Evolutionary conservation across 2,797 vertebrate genomes (phyloP), one percentile per base, ranked within the genome.

Genomic region (Xyrichtys novacula): DNA sequence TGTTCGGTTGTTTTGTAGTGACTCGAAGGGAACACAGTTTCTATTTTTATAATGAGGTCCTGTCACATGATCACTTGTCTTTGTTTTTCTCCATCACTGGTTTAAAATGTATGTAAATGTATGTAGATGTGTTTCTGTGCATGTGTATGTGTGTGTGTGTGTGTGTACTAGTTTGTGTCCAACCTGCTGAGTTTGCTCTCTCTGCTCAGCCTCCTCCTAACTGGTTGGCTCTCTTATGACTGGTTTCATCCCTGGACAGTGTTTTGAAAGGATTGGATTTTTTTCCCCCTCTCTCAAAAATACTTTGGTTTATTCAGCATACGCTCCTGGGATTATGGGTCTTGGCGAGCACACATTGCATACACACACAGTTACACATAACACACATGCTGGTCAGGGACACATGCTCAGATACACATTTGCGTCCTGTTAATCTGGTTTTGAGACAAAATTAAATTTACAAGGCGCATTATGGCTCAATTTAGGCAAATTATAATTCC

Each of bases 361-460:
- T 63, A 63, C 61, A 80, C 69, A 70, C 56, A 71, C 23, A 73
- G 23, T 53, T 38, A 60, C 52, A 61, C 44, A 78, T 57, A 73
- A 54, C 58, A 48, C 65, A 57, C 22, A 32, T 48, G 44, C 48
- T 65, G 49, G 9, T 16, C 8, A 19, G 31, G 14, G 20, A 55
- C 52, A 43, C 49, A 54, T 48, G 46, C 65, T 50, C 65, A 65
- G 39, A 63, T 42, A 76, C 56, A 81, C 65, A 74, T 71, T 71
- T 62, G 73, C 76, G 49, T 76, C 61, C 73, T 78, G 69, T 89
- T 71, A 87, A 82, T 74, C 29, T 74, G 86, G 71, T 84, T 90
- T 89, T 78, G 80, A 78, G 78, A 84, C 78, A 34, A 91, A 90
- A 93, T 91, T 86, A 75, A 78, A 91, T 92, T 91, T 86, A 88